Evolutionary conservation across 2,113 vertebrate species (phyloP).

Genomic region (Malurus melanocephalus): DNA sequence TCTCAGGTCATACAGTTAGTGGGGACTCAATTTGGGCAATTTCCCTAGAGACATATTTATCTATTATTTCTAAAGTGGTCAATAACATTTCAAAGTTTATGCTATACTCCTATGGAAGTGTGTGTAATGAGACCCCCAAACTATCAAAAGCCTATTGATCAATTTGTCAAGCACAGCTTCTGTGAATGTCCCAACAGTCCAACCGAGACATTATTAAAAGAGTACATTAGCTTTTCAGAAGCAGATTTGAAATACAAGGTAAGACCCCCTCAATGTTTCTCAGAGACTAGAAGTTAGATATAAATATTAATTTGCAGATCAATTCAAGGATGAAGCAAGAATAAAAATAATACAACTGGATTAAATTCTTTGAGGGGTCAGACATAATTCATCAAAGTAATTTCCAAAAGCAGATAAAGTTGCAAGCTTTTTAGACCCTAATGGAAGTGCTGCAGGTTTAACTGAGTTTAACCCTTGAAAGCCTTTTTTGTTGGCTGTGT

Average conservation of each 20-base stretch:
- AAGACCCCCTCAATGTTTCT: not conserved
- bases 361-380: not conserved
- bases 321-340: not conserved
- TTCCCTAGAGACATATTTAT: not conserved
- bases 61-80: not conserved
- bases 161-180: not conserved
- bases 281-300: not conserved
- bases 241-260: not conserved
- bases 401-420: not conserved
- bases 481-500: not conserved
- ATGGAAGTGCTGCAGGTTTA: not conserved
- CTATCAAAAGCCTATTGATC: not conserved
- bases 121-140: not conserved
- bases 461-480: not conserved
- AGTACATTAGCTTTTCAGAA: not conserved
- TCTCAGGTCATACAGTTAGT: not conserved
- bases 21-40: not conserved
- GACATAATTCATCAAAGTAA: not conserved
- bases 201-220: not conserved
- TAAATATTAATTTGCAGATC: not conserved
- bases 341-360: not conserved
- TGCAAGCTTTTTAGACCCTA: not conserved
- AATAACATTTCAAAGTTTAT: not conserved
- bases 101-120: not conserved
- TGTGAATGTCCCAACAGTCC: not conserved